Evolutionary conservation across 2,888 invertebrate genomes (phyloP).

Genomic region (Heliconius aoede): DNA sequence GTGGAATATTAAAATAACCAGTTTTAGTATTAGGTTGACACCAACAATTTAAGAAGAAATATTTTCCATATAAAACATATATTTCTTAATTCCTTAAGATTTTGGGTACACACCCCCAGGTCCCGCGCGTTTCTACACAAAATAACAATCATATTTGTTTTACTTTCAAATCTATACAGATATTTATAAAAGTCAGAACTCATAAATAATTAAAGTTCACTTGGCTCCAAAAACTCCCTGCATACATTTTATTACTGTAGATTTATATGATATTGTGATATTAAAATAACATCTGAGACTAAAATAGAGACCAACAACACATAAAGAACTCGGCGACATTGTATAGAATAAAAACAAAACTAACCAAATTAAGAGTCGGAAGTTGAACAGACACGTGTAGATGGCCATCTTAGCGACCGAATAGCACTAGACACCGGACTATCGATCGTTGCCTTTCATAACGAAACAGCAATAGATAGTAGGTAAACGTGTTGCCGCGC

Average conservation of each 20-base stretch:
- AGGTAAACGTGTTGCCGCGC: slow-evolving; percentile 27
- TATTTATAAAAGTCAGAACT: background rate
- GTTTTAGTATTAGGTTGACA: slow-evolving; percentile 3
- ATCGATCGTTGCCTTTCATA: slow-evolving; percentile 55
- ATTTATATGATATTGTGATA: background rate
- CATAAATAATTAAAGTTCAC: background rate
- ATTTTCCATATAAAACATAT: background rate
- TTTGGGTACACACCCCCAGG: background rate
- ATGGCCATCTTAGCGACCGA: slow-evolving; percentile 52
- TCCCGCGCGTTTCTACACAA: background rate
- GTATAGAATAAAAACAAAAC: slow-evolving; percentile 8
- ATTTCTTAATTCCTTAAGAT: slow-evolving; percentile 9
- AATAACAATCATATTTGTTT: background rate
- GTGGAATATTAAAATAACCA: slow-evolving; percentile 19
- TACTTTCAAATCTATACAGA: background rate
- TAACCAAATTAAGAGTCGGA: slow-evolving; percentile 43
- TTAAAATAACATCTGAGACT: background rate
- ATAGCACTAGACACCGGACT: slow-evolving; percentile 52
- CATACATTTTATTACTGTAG: no score
- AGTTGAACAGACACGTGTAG: slow-evolving; percentile 51
- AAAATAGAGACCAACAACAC: background rate
- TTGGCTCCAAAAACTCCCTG: background rate
- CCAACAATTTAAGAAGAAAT: background rate
- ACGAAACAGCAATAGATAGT: slow-evolving; percentile 35
- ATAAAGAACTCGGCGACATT: background rate